Evolutionary conservation across 1,140 invertebrate species (phyloP).

Genomic region (Drosophila bocqueti): DNA sequence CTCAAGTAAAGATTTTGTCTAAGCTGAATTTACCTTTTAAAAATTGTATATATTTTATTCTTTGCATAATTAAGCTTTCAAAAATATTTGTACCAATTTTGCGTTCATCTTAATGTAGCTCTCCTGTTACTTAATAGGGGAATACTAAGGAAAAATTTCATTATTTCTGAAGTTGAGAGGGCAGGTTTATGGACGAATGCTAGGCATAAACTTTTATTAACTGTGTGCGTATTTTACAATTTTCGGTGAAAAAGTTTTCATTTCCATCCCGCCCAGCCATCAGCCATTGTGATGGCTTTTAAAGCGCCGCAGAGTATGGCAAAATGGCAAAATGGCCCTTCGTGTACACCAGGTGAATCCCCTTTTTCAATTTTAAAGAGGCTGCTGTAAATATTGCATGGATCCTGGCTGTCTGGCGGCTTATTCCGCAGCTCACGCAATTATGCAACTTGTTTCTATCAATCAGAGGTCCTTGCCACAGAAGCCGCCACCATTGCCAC

Average conservation of each 20-base stretch:
- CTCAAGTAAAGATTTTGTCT: neutral
- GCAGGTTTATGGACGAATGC: constrained; percentile 73
- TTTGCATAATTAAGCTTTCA: neutral
- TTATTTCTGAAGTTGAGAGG: constrained; percentile 76
- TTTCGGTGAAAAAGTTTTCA: constrained; percentile 50
- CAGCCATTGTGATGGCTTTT: constrained; percentile 27
- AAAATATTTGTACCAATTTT: neutral
- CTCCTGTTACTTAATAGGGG: constrained; percentile 14
- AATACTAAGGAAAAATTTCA: constrained; percentile 67
- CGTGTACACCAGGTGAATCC: neutral
- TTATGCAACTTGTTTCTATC: constrained; percentile 72
- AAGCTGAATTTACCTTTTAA: neutral
- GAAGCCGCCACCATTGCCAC: constrained; percentile 48
- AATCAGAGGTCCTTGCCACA: constrained; percentile 68
- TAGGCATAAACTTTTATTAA: constrained; percentile 80
- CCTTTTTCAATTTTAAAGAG: constrained; percentile 34
- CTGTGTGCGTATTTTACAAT: constrained; percentile 76
- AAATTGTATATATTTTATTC: neutral
- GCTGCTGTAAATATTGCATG: constrained; percentile 29
- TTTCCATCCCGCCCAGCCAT: neutral
- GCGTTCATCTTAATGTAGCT: neutral
- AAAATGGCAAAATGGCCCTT: neutral
- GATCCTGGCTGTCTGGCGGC: constrained; percentile 1
- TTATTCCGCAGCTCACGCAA: constrained; percentile 33
- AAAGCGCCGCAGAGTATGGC: constrained; percentile 28